Evolutionary conservation across 2,113 vertebrate species (phyloP), one percentile per base, ranked within the genome.

Genomic region (Oreochromis spilurus): DNA sequence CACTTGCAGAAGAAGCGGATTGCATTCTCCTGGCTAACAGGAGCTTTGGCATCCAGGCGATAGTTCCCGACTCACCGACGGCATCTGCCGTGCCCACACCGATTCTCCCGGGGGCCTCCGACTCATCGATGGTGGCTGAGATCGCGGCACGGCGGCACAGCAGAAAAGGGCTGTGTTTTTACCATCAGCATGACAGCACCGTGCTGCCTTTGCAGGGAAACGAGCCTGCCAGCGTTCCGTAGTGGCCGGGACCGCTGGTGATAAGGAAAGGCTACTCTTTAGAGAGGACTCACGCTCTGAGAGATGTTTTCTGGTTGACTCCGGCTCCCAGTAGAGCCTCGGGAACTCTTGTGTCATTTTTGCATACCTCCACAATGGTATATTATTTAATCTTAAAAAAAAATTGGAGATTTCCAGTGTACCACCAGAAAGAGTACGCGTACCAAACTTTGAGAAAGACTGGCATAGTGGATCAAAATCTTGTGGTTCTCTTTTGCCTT

Each of bases 371-470:
- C 54, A 57, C 54, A 57, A 57, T 26, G 21, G 54, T 14, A 57
- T 57, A 57, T 26, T 26, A 21, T 57, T 57, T 57, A 57, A 57
- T 26, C 54, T 55, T 55, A 14, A 55, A 5, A 40, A 5, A 52
- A n/a, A n/a, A 5, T 3, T n/a, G 8, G 11, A 24, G 1, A 7
- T 55, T 55, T 7, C 11, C 11, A 0, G 3, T 3, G 24, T 24
- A 24, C 53, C 21, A 55, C 53, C 53, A 55, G 21, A 55, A 21
- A 55, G 53, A 55, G 21, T 55, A 7, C 6, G 4, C 14, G 6
- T 26, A 57, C 54, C 54, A 57, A 12, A 57, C 21, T 57, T 55
- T 57, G 54, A 57, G 54, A 57, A 57, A 57, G 21, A 57, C 21
- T 57, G 54, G 24, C 24, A 8, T 26, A 57, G 54, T 57, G 24